Base-by-base conservation (phyloP, 2,113 vertebrate genomes). In the Rousettus leschenaultii region DNA sequence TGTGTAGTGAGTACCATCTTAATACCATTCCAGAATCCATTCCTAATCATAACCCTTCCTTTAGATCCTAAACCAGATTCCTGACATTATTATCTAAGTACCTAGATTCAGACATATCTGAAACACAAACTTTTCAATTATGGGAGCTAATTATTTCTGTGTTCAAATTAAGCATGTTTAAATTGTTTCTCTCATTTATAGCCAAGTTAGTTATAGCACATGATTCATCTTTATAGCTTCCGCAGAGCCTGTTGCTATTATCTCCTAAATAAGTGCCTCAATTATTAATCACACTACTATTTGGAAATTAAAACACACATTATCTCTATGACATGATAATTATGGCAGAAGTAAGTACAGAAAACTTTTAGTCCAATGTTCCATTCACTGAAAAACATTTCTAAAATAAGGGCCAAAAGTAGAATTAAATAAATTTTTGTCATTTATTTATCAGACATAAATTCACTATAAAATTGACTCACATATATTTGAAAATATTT, bases 361-460 rank as follows among this genome's bases (percentile, higher is more conserved):
- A 89, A 93, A 51, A 21, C 4, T 13, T 75, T 87, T 89, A 68
- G 9, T 82, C 6, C 2, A 14, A 68, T 92, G 15, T 2, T 94
- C 9, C 30, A 70, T 48, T 85, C 24, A 79, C 24, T 93, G 51
- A 48, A 88, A 93, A 61, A 0, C 13, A 12, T 86, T 95, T 91
- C 28, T 51, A 88, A 96, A 95, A 86, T 75, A 90, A 92, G 26
- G 19, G 24, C 22, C 35, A 53, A 85, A 91, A 24, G 7, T 71
- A 78, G 28, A 13, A 77, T 75, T 74, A 75, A 40, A 88, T 87
- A 75, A 16, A 3, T 24, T 83, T 93, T 77, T 63, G 24, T 91
- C 95, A 90, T 95, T 94, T 96, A 53, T 99, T 99, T 98, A 98
- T 98, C 98, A 97, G 80, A 82, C 30, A 97, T 98, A 98, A 97